phyloP scores from a whole-genome alignment of 2,797 vertebrate genomes.

The Rhyacichthys aspro region DNA sequence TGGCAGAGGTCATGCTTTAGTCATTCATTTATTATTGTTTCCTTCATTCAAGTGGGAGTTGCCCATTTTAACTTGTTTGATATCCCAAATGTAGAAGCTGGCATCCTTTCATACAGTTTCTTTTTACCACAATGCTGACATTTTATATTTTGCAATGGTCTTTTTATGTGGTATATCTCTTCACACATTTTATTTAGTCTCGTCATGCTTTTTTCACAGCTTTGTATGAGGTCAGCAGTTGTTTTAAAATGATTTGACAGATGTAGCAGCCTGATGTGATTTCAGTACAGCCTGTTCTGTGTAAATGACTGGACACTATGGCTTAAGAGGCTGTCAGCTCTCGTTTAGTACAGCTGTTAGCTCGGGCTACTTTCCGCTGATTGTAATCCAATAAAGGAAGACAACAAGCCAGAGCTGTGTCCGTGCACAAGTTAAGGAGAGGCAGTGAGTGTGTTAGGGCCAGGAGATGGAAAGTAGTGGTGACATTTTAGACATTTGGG shows the following conservation, averaged over 20 bases:
- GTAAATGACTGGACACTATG: constrained; percentile 1
- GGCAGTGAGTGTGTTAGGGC: background rate
- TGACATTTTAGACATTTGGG: background rate
- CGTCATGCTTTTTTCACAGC: constrained; percentile 12
- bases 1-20: constrained; percentile 30
- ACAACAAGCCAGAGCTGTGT: constrained; percentile 12
- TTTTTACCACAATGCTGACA: background rate
- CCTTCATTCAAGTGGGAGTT: constrained; percentile 15
- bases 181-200: constrained; percentile 18
- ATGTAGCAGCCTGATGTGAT: constrained; percentile 19
- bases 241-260: constrained; percentile 22
- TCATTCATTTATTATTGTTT: constrained; percentile 27
- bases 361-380: constrained; percentile 54
- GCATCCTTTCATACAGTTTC: constrained; percentile 15
- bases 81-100: constrained; percentile 2
- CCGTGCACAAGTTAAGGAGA: background rate
- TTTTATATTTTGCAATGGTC: constrained; percentile 19
- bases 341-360: constrained; percentile 48
- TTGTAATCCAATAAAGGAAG: constrained; percentile 59
- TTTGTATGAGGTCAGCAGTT: constrained; percentile 1
- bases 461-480: background rate
- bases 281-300: constrained; percentile 24
- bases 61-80: constrained; percentile 3
- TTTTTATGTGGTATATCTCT: constrained; percentile 1
- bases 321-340: constrained; percentile 43